A percentile compares a stretch with the other conserved stretches of the same genome.
Conservation (phyloP, 2,888 invertebrate species). For the Oscheius myriophilus region DNA sequence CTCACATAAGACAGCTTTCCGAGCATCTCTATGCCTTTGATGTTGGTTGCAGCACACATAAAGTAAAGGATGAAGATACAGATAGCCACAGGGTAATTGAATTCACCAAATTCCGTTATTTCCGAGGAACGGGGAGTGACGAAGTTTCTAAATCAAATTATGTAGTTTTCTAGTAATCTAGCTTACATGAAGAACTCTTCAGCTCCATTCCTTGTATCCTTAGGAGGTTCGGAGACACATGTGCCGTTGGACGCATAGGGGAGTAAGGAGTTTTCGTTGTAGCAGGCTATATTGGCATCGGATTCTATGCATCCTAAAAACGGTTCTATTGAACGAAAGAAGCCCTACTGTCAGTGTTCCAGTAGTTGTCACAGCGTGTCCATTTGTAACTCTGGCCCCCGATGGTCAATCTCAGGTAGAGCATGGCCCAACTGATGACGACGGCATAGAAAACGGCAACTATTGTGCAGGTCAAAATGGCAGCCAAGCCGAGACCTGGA, state of each 20-base stretch:
- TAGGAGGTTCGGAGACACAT: conserved; percentile 9
- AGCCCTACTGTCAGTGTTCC: conserved; percentile 31
- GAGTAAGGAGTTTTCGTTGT: neutral
- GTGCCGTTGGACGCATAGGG: conserved; percentile 28
- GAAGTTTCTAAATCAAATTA: neutral
- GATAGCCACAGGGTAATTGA: conserved; percentile 49
- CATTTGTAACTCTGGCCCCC: conserved; percentile 31
- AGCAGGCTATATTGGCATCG: neutral
- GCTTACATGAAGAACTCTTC: conserved; percentile 19
- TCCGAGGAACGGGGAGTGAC: conserved; percentile 19
- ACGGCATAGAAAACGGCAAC: conserved; percentile 62
- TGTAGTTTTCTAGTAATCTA: neutral
- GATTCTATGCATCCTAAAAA: conserved; percentile 4
- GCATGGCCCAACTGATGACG: conserved; percentile 59
- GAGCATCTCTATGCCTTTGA: conserved; percentile 61
- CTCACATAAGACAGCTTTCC: conserved; percentile 34
- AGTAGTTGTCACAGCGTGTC: conserved; percentile 35
- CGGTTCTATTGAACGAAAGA: neutral
- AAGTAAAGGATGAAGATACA: conserved; percentile 48
- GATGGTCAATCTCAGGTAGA: conserved; percentile 48
- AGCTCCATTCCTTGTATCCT: neutral
- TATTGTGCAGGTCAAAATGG: conserved; percentile 88
- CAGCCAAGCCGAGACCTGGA: conserved; percentile 84
- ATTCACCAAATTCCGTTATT: conserved; percentile 44
- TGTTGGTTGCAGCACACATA: conserved; percentile 51